Percentiles rank a stretch among this genome's conserved stretches.
These are phyloP conservation scores for Hemistola chrysoprasaria DNA, from an alignment of 2,888 invertebrate species.

Conservation along the genomic window DNA sequence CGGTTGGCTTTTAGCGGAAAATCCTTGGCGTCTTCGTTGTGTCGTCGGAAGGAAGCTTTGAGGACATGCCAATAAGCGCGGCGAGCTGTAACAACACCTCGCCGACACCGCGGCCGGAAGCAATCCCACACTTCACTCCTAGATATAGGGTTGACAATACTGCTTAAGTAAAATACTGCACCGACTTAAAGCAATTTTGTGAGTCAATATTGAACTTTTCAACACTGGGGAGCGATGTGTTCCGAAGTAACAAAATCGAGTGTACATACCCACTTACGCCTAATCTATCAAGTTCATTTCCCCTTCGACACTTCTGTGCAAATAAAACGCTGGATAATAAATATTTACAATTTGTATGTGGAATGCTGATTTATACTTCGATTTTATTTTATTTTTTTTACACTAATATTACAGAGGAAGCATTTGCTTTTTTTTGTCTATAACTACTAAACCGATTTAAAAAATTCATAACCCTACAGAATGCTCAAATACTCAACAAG, in stretches of 20 bases:
- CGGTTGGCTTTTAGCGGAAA: slow-evolving; percentile 53
- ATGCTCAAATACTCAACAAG: too few species aligned
- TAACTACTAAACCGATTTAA: too few species aligned
- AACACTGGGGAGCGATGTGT: slow-evolving; percentile 67
- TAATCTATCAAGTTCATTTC: slow-evolving; percentile 34
- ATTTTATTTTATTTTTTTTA: too few species aligned
- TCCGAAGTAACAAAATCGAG: slow-evolving; percentile 57
- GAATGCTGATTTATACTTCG: slow-evolving; percentile 6
- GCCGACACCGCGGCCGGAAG: slow-evolving; percentile 48
- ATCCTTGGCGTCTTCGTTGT: slow-evolving; percentile 38
- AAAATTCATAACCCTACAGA: too few species aligned
- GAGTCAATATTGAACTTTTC: slow-evolving; percentile 77
- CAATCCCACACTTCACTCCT: slow-evolving; percentile 54
- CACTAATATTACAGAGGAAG: too few species aligned
- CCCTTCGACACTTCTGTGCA: slow-evolving; percentile 27
- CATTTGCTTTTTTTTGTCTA: background rate
- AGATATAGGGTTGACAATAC: slow-evolving; percentile 65
- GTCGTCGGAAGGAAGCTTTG: slow-evolving; percentile 66
- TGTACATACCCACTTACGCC: slow-evolving; percentile 36
- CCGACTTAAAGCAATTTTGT: slow-evolving; percentile 76
- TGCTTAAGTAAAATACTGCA: slow-evolving; percentile 63
- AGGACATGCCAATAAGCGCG: slow-evolving; percentile 75
- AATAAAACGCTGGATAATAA: slow-evolving; percentile 18
- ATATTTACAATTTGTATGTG: slow-evolving; percentile 22
- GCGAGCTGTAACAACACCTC: slow-evolving; percentile 68